Percentiles rank a stretch among this genome's conserved stretches.
Evolutionary conservation across 2,888 invertebrate species (phyloP).

Genomic region (Diarsia dahlii): DNA sequence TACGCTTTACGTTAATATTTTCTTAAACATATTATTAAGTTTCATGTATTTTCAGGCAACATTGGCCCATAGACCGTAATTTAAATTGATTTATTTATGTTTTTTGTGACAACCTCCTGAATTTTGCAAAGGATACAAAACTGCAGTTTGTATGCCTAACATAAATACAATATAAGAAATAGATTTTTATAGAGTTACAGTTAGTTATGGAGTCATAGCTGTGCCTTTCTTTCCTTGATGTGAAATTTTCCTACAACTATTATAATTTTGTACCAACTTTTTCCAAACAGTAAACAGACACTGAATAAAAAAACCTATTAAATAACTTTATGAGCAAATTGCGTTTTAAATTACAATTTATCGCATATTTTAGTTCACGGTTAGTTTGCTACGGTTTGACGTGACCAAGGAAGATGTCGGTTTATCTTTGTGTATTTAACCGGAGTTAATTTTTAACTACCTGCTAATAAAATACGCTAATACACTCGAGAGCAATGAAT

Average conservation of each 20-base stretch:
- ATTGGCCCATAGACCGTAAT: too few relatives aligned
- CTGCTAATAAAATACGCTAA: too few relatives aligned
- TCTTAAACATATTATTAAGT: neutral
- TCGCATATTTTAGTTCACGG: constrained; percentile 30
- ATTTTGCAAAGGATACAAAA: too few relatives aligned
- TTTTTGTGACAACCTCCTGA: too few relatives aligned
- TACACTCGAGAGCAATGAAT: too few relatives aligned
- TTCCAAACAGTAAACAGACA: neutral
- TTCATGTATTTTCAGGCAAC: too few relatives aligned
- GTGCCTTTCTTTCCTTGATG: neutral
- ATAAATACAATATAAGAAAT: too few relatives aligned
- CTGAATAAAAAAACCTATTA: neutral
- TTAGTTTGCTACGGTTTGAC: constrained; percentile 42
- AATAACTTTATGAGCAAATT: constrained; percentile 20
- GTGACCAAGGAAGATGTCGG: constrained; percentile 5
- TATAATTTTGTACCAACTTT: neutral
- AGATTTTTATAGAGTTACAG: too few relatives aligned
- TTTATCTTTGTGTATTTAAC: neutral
- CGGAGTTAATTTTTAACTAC: constrained; percentile 1
- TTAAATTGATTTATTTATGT: too few relatives aligned
- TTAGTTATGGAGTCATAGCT: neutral
- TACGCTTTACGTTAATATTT: neutral
- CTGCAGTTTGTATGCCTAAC: too few relatives aligned
- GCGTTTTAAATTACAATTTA: constrained; percentile 42
- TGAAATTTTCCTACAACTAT: neutral